phyloP scores from a whole-genome alignment of 37 sponge, comb jelly and placozoan species.

The Halisarca cf. caerulea region DNA sequence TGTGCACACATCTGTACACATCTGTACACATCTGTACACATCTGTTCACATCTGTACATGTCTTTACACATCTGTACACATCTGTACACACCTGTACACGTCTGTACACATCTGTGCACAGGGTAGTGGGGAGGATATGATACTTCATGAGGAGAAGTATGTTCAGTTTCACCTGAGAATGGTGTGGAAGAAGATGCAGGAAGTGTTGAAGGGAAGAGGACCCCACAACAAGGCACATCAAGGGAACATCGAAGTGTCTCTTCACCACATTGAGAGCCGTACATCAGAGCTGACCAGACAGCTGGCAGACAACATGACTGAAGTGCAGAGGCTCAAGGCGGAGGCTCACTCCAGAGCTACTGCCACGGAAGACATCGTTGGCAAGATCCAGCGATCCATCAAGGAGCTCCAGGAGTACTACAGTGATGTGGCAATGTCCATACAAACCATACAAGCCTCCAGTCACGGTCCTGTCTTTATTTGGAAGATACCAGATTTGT shows the following conservation, averaged over 20 bases:
- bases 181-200: not conserved
- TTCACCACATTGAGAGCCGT: not conserved
- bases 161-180: not conserved
- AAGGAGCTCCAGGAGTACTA: conserved; percentile 58
- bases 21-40: too few species aligned
- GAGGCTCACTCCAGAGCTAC: not conserved
- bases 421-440: conserved; percentile 52
- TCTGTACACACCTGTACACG: too few species aligned
- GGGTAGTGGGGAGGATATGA: conserved; percentile 3
- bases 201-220: not conserved
- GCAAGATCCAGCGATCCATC: conserved; percentile 35
- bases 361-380: conserved; percentile 25
- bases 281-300: not conserved
- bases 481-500: conserved; percentile 87
- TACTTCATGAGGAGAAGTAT: not conserved
- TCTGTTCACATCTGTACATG: too few species aligned
- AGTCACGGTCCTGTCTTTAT: conserved; percentile 66
- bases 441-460: conserved; percentile 76
- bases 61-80: too few species aligned
- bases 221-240: not conserved
- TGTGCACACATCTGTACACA: too few species aligned
- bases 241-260: not conserved
- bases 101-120: not conserved
- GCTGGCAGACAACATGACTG: not conserved
- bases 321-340: not conserved